Evolutionary conservation across 2,113 vertebrate genomes (phyloP), one percentile per base, ranked within the genome.

Genomic region (Motacilla tschutschensis): DNA sequence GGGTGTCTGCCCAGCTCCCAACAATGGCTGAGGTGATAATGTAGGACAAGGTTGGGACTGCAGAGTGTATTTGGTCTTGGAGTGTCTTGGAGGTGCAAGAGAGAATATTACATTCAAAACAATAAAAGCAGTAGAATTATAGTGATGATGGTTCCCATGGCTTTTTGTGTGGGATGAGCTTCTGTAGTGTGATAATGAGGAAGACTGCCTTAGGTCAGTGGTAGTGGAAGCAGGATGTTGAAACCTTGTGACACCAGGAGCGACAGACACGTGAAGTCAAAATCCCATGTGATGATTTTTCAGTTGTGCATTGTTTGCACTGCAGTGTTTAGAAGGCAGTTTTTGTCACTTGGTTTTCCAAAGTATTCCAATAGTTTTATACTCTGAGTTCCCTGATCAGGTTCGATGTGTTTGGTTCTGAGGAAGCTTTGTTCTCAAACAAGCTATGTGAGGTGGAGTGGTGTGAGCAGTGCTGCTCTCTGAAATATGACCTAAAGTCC

Each of bases 1-100:
- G 36, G 12, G 17, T 64, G 29, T n/a, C 3, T 26, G 12, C 19
- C 8, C 13, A 9, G 4, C 26, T 36, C 22, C 51, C 36, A 5
- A 1, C 0, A 0, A 25, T 1, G 2, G 11, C n/a, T 44, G 47
- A 71, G 9, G 19, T 36, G 50, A 17, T 48, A 50, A 15, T 6
- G 14, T 33, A 17, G 1, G 1, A 77, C 28, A 70, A 59, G 10
- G 6, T n/a, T 31, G 13, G 15, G 28, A 57, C 43, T 75, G 66
- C 17, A 64, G 25, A 57, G 16, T 14, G 22, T 66, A 6, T 64
- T 81, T 80, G 50, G 7, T 63, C 54, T 71, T 73, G 43, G 79
- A 72, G 24, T 19, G 3, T 41, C 63, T 78, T 22, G n/a, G n/a
- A 64, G 36, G 12, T 41, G 24, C 43, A 47, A 55, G 44, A 75